Evolutionary conservation across 2,797 vertebrate species (phyloP).

Genomic region (Melanotaenia trifasciata): DNA sequence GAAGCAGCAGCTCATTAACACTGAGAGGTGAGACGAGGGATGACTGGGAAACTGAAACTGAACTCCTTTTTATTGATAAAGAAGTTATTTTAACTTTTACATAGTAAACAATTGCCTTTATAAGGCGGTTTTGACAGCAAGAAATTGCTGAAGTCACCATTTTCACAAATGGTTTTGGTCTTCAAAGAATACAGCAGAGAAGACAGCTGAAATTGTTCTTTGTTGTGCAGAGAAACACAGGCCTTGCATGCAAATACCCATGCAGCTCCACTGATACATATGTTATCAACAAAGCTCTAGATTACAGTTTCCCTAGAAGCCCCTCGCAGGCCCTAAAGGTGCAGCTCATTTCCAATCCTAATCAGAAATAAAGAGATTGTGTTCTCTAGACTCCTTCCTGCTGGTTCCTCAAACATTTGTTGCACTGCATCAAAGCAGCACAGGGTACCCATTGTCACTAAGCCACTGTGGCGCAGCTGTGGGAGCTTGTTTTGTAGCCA

Average conservation of each 20-base stretch:
- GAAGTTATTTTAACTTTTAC: conserved; percentile 32
- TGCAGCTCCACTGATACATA: neutral
- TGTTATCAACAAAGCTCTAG: conserved; percentile 17
- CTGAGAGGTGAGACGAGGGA: conserved; percentile 47
- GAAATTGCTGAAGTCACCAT: neutral
- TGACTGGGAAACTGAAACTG: conserved; percentile 55
- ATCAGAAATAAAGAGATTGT: conserved; percentile 53
- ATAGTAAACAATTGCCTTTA: conserved; percentile 31
- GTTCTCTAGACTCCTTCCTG: conserved; percentile 29
- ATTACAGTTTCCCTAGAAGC: conserved; percentile 25
- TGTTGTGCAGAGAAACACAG: conserved; percentile 16
- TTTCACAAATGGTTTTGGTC: conserved; percentile 4
- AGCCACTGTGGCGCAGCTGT: conserved; percentile 52
- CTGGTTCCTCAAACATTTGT: conserved; percentile 54
- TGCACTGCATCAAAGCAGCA: conserved; percentile 45
- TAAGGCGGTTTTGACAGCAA: conserved; percentile 15
- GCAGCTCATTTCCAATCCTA: conserved; percentile 52
- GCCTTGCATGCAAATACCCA: neutral
- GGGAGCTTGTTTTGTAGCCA: conserved; percentile 25
- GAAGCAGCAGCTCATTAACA: conserved; percentile 70
- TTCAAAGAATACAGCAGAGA: conserved; percentile 9
- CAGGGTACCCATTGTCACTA: conserved; percentile 62
- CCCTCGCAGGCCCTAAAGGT: conserved; percentile 6
- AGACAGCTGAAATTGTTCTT: neutral
- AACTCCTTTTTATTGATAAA: conserved; percentile 19